Evolutionary conservation across 1,140 invertebrate species (phyloP).

Genomic region (Drosophila ercepeae): DNA sequence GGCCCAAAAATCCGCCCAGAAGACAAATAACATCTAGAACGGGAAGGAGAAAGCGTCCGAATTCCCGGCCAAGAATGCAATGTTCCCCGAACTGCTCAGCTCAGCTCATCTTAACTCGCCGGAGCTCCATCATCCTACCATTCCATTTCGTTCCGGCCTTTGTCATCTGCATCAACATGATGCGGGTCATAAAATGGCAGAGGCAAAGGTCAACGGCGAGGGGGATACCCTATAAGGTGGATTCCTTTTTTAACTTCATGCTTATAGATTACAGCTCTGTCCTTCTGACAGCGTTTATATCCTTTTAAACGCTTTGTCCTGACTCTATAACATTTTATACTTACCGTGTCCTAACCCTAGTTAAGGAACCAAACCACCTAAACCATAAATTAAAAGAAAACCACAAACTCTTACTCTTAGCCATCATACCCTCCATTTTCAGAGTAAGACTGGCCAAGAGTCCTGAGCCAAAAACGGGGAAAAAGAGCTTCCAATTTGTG

Average conservation of each 20-base stretch:
- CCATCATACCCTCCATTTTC: slow-evolving; percentile 3
- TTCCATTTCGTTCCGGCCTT: slow-evolving; percentile 22
- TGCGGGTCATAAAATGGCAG: slow-evolving; percentile 64
- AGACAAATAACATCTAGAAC: slow-evolving; percentile 23
- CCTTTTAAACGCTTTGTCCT: no score
- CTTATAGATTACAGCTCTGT: not conserved
- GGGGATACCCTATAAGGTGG: slow-evolving; percentile 35
- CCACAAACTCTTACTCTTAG: not conserved
- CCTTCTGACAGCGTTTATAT: no score
- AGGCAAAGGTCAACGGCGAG: not conserved
- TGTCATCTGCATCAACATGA: slow-evolving; percentile 75
- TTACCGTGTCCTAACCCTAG: no score
- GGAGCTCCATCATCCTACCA: not conserved
- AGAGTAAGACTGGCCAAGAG: slow-evolving; percentile 10
- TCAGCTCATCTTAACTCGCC: not conserved
- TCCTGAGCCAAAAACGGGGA: slow-evolving; percentile 38
- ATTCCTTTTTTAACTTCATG: not conserved
- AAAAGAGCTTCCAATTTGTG: slow-evolving; percentile 74
- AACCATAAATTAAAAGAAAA: not conserved
- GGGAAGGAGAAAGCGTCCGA: slow-evolving; percentile 11
- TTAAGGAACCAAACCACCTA: not conserved
- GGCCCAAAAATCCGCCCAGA: slow-evolving; percentile 30
- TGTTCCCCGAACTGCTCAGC: slow-evolving; percentile 21
- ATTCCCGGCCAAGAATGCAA: slow-evolving; percentile 42
- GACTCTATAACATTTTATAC: no score